Base-by-base conservation (phyloP, 2,797 vertebrate genomes). In the Tarsius wallacei region DNA sequence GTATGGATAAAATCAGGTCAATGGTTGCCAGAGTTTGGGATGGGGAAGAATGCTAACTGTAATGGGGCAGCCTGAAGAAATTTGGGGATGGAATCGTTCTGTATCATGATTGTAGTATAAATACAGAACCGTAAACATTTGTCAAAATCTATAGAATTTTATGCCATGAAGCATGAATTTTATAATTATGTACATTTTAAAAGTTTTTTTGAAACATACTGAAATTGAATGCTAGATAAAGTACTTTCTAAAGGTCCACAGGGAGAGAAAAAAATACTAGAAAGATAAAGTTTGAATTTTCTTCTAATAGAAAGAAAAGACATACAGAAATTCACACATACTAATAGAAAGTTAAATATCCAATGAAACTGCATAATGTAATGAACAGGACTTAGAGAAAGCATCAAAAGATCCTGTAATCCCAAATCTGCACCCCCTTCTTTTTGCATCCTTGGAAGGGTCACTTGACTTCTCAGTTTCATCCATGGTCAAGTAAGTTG, bases 321-420 rank as follows among this genome's bases (percentile, higher is more conserved):
- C 26, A 16, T 55, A 78, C 9, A 68, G 73, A 80, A 94, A 80
- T 84, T 51, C 24, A 70, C 12, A 63, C 3, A 71, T 82, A 76
- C 3, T 2, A 81, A 91, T 5, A 81, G 49, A 71, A 94, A 88
- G 82, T 66, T 91, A 88, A 87, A 81, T 85, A 70, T 93, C 26
- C 11, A 81, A 49, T 76, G 9, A 91, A 36, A 33, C 4, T 17
- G 19, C 21, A 55, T 63, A 2, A 33, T 57, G 10, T 68, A 90
- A 93, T 36, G 10, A 55, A 76, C 73, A 36, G 19, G 91, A 78
- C 2, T 22, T 31, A 71, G 24, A 66, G 42, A 96, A 91, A 90
- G 2, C 2, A 80, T 64, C 26, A 59, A 28, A 87, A 51, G 19
- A 77, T 14, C 74, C 11, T 1, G 0, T 90, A 89, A 66, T 64